phyloP scores from a whole-genome alignment of 2,888 invertebrate genomes.

The Parnassius orleans region DNA sequence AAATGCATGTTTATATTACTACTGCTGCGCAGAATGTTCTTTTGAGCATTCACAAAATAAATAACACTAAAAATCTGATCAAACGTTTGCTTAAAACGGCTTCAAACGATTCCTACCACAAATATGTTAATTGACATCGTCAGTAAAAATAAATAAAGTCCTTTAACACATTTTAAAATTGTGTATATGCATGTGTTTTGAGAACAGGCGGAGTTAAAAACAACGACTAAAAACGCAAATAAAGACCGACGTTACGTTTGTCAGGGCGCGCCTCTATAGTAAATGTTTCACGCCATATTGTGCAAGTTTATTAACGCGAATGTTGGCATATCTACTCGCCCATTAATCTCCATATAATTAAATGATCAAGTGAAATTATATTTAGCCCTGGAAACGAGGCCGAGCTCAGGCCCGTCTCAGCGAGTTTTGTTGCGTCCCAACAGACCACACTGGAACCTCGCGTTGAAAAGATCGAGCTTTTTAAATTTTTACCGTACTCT shows the following conservation, averaged over 20 bases:
- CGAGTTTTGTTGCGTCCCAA: slow-evolving; percentile 49
- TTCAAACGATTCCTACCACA: slow-evolving; percentile 20
- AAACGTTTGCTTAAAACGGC: slow-evolving; percentile 21
- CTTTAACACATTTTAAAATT: slow-evolving; percentile 16
- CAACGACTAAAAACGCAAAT: slow-evolving; percentile 20
- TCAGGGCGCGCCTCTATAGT: slow-evolving; percentile 43
- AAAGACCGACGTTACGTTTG: slow-evolving; percentile 27
- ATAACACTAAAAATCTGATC: slow-evolving; percentile 11
- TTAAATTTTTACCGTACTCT: slow-evolving; percentile 11
- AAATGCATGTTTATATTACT: slow-evolving; percentile 6
- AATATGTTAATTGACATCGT: slow-evolving; percentile 18
- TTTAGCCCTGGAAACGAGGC: slow-evolving; percentile 75
- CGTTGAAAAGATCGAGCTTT: slow-evolving; percentile 31
- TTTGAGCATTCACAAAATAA: slow-evolving; percentile 2
- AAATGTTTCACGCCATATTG: slow-evolving; percentile 56
- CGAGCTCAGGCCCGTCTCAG: slow-evolving; percentile 57
- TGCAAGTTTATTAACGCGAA: slow-evolving; percentile 66
- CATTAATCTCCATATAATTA: slow-evolving; percentile 80
- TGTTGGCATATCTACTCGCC: slow-evolving; percentile 67
- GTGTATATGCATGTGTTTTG: slow-evolving; percentile 11
- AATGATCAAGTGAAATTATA: slow-evolving; percentile 79
- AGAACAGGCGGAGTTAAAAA: slow-evolving; percentile 6
- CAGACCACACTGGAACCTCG: slow-evolving; percentile 47
- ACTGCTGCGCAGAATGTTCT: neutral
- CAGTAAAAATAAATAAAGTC: slow-evolving; percentile 19